A percentile compares a stretch with the other conserved stretches of the same genome.
Conservation (phyloP, 2,797 vertebrate genomes). For the Liasis olivaceus region DNA sequence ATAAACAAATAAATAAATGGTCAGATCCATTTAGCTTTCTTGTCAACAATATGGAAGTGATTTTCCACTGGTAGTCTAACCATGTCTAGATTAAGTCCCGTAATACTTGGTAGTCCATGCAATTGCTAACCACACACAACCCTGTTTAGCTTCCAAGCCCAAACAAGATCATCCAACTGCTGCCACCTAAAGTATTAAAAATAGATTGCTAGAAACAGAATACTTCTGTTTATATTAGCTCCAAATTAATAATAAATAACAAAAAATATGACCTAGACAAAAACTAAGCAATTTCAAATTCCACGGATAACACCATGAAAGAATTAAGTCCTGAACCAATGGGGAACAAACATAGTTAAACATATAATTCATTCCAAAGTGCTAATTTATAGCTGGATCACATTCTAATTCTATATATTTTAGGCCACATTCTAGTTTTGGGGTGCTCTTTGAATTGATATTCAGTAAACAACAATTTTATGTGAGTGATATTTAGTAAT, state of each 20-base stretch:
- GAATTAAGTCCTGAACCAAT: not conserved
- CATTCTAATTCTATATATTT: not conserved
- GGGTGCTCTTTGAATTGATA: not conserved
- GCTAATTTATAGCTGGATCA: not conserved
- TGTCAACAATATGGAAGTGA: not conserved
- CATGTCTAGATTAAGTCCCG: not conserved
- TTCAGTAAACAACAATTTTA: slow-evolving; percentile 23
- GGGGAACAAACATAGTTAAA: not conserved
- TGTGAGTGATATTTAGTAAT: slow-evolving; percentile 15
- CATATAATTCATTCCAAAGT: not conserved
- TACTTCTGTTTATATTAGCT: slow-evolving; percentile 34
- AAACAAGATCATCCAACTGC: not conserved
- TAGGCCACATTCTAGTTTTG: not conserved
- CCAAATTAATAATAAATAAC: slow-evolving; percentile 31
- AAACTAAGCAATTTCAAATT: not conserved
- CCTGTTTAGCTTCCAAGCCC: not conserved
- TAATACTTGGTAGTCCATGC: not conserved
- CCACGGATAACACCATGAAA: not conserved
- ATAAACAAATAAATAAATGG: not conserved
- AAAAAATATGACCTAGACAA: not conserved
- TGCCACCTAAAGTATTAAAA: not conserved
- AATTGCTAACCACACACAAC: not conserved
- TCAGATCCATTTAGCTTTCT: not conserved
- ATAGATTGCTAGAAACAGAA: not conserved
- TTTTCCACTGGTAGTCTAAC: not conserved